Evolutionary conservation across 2,113 vertebrate genomes (phyloP), one percentile per base, ranked within the genome.

Genomic region (Aegypius monachus): DNA sequence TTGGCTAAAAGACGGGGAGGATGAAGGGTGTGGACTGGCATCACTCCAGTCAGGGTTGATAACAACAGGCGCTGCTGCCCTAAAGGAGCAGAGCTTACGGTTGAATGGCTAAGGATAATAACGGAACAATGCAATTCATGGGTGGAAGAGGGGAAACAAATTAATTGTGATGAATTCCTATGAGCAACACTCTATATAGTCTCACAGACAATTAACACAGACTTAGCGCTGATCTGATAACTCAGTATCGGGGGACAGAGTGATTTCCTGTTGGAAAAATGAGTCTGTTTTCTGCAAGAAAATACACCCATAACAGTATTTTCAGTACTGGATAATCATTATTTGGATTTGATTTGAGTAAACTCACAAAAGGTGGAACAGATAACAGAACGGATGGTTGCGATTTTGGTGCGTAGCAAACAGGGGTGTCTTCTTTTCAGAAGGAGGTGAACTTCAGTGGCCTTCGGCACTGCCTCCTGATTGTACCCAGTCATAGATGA

Each of bases 401-500:
- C 50, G 70, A 95, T 91, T 92, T 90, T 96, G 93, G 83, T 88
- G 97, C 91, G 95, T 96, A 94, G 95, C 90, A 78, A 97, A 91
- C 70, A 55, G 40, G 91, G 67, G 38, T 36, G 84, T 75, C 77
- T 88, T 71, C 79, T 95, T 90, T 81, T 68, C 75, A 88, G n/a
- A 72, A 84, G 75, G 40, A 29, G 18, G 86, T 77, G 73, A 90
- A 66, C 58, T 93, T 98, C 95, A 98, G 94, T 87, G 88, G 88
- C 95, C 90, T 91, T 97, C 81, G 0, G 70, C 63, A 36, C 67
- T 94, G 68, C 89, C 75, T 58, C 95, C 84, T 13, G 97, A 98
- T 65, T 97, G 96, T 59, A 97, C 97, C 98, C 98, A 98, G 93
- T 99, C 98, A 42, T 98, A 98, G 97, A 99, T 98, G 83, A 99